phyloP scores from a whole-genome alignment of 1,140 invertebrate species.

The Cotesia vestalis region DNA sequence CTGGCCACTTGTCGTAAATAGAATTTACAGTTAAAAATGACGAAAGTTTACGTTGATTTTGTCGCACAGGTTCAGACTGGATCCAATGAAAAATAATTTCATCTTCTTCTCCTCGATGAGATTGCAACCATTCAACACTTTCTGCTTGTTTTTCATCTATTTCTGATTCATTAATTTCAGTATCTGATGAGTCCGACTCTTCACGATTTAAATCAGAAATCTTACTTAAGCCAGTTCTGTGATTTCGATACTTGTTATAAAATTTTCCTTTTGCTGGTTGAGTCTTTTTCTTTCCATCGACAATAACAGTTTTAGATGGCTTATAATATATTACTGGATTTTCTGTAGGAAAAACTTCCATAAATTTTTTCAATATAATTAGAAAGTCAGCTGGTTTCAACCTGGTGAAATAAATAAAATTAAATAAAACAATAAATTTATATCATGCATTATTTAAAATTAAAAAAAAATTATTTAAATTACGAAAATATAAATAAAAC shows the following conservation, averaged over 20 bases:
- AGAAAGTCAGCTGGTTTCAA: background rate
- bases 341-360: background rate
- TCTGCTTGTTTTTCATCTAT: background rate
- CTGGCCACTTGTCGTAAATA: background rate
- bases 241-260: background rate
- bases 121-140: background rate
- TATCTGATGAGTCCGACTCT: background rate
- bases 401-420: slow-evolving; percentile 6
- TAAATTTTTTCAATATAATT: background rate
- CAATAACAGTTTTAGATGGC: background rate
- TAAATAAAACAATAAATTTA: too few species aligned
- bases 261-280: background rate
- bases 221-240: background rate
- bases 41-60: background rate
- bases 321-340: background rate
- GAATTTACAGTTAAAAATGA: too few species aligned
- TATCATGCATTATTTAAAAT: too few species aligned
- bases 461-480: too few species aligned
- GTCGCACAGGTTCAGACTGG: background rate
- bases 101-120: background rate
- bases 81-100: background rate
- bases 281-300: background rate
- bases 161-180: background rate
- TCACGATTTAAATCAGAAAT: too few species aligned
- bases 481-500: too few species aligned